Conservation (phyloP, 2,888 invertebrate species). For the Andrena fulva region DNA sequence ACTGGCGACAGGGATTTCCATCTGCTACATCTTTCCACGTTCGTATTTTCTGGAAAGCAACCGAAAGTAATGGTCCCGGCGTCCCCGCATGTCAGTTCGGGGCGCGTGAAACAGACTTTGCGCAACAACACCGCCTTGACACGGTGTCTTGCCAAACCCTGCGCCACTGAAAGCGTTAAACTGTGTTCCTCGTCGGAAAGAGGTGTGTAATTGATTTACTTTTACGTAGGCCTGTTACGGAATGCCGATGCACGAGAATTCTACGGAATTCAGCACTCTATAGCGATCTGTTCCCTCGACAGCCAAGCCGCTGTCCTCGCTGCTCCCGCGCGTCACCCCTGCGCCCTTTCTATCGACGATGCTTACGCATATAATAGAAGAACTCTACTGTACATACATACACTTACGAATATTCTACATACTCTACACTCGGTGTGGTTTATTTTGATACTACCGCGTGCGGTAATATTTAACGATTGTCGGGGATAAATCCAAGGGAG, state of each 20-base stretch:
- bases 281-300: not conserved
- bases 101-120: too few relatives aligned
- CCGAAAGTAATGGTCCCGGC: too few relatives aligned
- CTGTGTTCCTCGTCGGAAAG: not conserved
- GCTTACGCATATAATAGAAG: constrained; percentile 31
- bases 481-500: constrained; percentile 71
- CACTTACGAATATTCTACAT: constrained; percentile 79
- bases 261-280: not conserved
- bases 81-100: too few relatives aligned
- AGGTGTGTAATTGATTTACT: not conserved
- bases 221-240: not conserved
- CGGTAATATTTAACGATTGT: constrained; percentile 79
- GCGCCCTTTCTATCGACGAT: constrained; percentile 4
- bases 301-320: not conserved
- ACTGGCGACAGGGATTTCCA: too few relatives aligned
- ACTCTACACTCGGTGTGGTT: constrained; percentile 83
- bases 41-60: too few relatives aligned
- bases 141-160: too few relatives aligned
- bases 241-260: not conserved
- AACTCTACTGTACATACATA: constrained; percentile 80
- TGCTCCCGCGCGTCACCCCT: not conserved
- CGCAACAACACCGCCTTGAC: too few relatives aligned
- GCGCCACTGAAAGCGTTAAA: not conserved
- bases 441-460: constrained; percentile 83
- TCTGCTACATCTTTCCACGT: too few relatives aligned